A percentile compares a stretch with the other conserved stretches of the same genome.
phyloP scores from a whole-genome alignment of 1,140 invertebrate species.

The Halesus radiatus region DNA sequence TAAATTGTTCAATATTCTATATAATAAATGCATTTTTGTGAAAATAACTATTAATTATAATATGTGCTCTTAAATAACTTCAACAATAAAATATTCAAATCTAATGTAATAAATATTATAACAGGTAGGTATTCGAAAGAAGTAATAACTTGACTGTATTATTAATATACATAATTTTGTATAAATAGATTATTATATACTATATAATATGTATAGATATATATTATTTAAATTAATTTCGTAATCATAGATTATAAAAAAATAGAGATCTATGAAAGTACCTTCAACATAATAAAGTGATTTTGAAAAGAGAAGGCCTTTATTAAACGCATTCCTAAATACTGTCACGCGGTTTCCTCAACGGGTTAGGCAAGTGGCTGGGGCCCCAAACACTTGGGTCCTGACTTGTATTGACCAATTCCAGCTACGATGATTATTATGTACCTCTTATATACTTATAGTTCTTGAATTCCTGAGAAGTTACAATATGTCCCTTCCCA shows the following conservation, averaged over 20 bases:
- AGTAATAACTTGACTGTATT: conserved; percentile 24
- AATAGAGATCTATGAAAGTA: conserved; percentile 24
- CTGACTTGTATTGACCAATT: too few relatives aligned
- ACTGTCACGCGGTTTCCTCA: too few relatives aligned
- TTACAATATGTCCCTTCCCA: too few relatives aligned
- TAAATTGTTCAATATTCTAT: conserved; percentile 1
- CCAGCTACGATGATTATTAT: too few relatives aligned
- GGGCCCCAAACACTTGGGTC: too few relatives aligned
- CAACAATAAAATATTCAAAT: conserved; percentile 42
- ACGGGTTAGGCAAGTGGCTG: too few relatives aligned
- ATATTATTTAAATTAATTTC: conserved; percentile 1
- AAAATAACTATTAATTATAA: conserved; percentile 26
- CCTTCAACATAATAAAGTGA: conserved; percentile 20
- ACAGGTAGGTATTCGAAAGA: conserved; percentile 26
- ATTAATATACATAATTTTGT: background rate
- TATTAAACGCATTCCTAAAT: background rate
- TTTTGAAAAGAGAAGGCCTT: conserved; percentile 25
- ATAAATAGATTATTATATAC: background rate
- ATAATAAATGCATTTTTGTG: conserved; percentile 30
- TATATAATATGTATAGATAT: background rate
- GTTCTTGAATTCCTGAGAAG: too few relatives aligned
- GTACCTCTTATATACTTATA: too few relatives aligned
- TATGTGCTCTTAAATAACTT: conserved; percentile 42
- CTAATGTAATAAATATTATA: conserved; percentile 32
- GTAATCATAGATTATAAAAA: conserved; percentile 26